Conservation (phyloP, 2,797 vertebrate genomes). For the Onychomys arenicola region DNA sequence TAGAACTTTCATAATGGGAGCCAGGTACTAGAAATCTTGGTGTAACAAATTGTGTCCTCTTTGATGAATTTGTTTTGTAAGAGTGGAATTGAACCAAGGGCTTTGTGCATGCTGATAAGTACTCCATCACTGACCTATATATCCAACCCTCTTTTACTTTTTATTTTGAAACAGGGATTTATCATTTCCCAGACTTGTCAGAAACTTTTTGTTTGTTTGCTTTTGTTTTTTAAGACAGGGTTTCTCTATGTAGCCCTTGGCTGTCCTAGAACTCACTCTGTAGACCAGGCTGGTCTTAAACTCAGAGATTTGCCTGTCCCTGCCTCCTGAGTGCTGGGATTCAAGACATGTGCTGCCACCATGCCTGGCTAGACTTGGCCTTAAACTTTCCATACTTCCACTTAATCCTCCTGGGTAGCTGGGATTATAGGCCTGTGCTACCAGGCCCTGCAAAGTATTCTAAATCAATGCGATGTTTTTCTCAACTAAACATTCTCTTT, state of each 20-base stretch:
- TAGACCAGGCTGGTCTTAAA: neutral
- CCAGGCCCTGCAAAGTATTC: neutral
- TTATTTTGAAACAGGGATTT: neutral
- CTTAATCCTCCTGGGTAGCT: neutral
- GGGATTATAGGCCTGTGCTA: neutral
- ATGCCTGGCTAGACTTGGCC: neutral
- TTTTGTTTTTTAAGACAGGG: neutral
- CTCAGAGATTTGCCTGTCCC: neutral
- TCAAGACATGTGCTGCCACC: too few relatives aligned
- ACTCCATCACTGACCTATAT: neutral
- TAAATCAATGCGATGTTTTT: neutral
- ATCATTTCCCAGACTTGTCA: neutral
- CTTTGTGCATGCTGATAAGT: neutral
- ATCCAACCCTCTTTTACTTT: neutral
- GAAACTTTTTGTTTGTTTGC: neutral
- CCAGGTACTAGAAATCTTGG: neutral
- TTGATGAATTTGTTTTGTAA: slow-evolving; percentile 7
- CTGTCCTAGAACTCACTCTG: neutral
- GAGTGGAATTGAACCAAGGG: neutral
- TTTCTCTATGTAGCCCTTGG: too few relatives aligned
- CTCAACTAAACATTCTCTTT: neutral
- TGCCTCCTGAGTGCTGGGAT: too few relatives aligned
- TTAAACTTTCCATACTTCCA: neutral
- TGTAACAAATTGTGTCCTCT: neutral
- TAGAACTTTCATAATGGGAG: neutral